A percentile compares a stretch with the other conserved stretches of the same genome.
phyloP scores from a whole-genome alignment of 2,113 vertebrate genomes.

The Gracilinanus agilis region DNA sequence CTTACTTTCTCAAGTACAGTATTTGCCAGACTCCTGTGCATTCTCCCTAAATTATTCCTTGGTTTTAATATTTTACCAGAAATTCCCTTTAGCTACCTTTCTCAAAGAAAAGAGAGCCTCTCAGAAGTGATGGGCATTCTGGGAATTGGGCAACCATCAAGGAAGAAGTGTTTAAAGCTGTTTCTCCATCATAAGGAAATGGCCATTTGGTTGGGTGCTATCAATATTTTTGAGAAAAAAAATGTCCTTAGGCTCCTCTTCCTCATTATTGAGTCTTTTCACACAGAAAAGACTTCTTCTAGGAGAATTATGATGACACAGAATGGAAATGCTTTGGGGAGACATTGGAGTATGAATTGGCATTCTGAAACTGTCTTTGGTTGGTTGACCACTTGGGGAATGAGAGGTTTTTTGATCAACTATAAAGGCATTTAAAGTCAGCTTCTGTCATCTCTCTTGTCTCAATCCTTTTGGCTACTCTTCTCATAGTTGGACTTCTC shows the following conservation, averaged over 20 bases:
- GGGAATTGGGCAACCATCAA: background rate
- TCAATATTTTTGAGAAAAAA: background rate
- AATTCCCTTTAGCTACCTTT: conserved; percentile 15
- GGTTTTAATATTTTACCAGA: conserved; percentile 16
- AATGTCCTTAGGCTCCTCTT: background rate
- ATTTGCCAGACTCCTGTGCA: background rate
- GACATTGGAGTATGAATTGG: background rate
- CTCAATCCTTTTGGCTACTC: background rate
- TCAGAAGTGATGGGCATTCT: conserved; percentile 13
- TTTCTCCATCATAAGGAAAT: conserved; percentile 46
- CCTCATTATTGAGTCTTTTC: background rate
- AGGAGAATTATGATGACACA: background rate
- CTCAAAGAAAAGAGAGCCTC: conserved; percentile 7
- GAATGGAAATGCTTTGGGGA: background rate
- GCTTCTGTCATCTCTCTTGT: background rate
- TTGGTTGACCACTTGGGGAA: background rate
- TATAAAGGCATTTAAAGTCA: background rate
- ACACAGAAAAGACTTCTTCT: background rate
- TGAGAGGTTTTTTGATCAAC: background rate
- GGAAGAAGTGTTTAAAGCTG: conserved; percentile 15
- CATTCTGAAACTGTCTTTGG: background rate
- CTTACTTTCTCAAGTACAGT: conserved; percentile 33
- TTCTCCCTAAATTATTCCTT: conserved; percentile 38
- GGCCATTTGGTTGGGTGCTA: background rate
- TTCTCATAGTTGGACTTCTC: background rate